A percentile compares a stretch with the other conserved stretches of the same genome.
Evolutionary conservation across 2,888 invertebrate species (phyloP).

Genomic region (Megalurothrips usitatus): DNA sequence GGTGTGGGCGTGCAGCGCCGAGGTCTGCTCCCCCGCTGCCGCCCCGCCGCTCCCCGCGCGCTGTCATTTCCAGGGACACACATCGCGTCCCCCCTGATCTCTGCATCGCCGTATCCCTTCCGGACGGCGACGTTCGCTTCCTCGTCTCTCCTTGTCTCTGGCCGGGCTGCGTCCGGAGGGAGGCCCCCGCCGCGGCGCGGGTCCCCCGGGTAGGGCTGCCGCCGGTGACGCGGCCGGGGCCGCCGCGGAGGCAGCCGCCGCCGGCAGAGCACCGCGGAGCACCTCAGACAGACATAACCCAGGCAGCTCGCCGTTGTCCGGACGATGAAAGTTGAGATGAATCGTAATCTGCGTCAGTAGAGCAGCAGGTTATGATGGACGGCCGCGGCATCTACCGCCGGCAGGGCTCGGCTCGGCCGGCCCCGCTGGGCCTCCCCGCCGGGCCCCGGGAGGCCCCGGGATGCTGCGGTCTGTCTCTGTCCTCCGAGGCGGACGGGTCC

Average conservation of each 20-base stretch:
- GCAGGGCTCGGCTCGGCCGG: neutral
- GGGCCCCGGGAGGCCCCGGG: neutral
- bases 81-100: neutral
- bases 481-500: no score
- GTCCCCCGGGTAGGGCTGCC: no score
- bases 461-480: neutral
- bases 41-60: no score
- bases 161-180: neutral
- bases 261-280: neutral
- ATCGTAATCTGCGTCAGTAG: slow-evolving; percentile 22
- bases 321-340: slow-evolving; percentile 24
- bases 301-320: neutral
- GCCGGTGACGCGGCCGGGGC: no score
- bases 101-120: neutral
- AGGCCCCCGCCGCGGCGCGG: no score
- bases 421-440: neutral
- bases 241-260: no score
- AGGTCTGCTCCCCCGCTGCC: no score
- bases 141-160: neutral
- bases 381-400: neutral
- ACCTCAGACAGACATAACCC: slow-evolving; percentile 4
- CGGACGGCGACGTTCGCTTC: neutral
- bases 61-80: no score
- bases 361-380: slow-evolving; percentile 6
- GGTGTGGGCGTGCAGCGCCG: no score